Conservation (phyloP, 2,797 vertebrate genomes). For the Percopsis omiscomaycus region DNA sequence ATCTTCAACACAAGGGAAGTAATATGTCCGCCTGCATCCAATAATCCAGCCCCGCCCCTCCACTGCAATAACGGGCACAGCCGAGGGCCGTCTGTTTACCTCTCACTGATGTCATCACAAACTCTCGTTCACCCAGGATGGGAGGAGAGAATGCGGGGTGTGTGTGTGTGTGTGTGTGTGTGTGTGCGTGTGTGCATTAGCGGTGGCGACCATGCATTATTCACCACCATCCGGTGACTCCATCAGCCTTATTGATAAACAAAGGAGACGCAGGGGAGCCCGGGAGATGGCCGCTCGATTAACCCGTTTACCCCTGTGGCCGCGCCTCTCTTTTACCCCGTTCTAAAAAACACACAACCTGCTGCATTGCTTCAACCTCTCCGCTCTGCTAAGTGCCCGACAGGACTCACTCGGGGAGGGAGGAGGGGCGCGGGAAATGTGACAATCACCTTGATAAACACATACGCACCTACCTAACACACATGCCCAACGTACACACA, state of each 20-base stretch:
- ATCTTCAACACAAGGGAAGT: slow-evolving; percentile 52
- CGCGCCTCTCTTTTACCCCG: slow-evolving; percentile 49
- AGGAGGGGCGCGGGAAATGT: slow-evolving; percentile 1
- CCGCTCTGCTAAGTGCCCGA: slow-evolving; percentile 62
- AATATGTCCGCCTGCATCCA: slow-evolving; percentile 53
- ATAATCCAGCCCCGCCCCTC: slow-evolving; percentile 42
- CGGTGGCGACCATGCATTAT: slow-evolving; percentile 83
- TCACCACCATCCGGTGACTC: slow-evolving; percentile 80
- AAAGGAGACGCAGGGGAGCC: slow-evolving; percentile 79
- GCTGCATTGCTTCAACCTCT: slow-evolving; percentile 39
- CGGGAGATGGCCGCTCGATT: slow-evolving; percentile 84
- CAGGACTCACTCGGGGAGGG: slow-evolving; percentile 48
- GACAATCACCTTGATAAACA: slow-evolving; percentile 36
- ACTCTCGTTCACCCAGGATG: slow-evolving; percentile 74
- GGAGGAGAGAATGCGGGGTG: slow-evolving; percentile 8
- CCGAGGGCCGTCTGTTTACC: slow-evolving; percentile 79
- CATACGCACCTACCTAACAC: slow-evolving; percentile 41
- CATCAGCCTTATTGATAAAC: slow-evolving; percentile 86
- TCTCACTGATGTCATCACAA: slow-evolving; percentile 89
- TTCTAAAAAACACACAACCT: slow-evolving; percentile 15
- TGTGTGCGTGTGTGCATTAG: slow-evolving; percentile 51
- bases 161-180: slow-evolving; percentile 58
- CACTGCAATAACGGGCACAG: slow-evolving; percentile 69
- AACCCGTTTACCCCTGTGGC: slow-evolving; percentile 85
- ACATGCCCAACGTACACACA: slow-evolving; percentile 4